Evolutionary conservation across 2,113 vertebrate species (phyloP).

Genomic region (Nibea coibor): DNA sequence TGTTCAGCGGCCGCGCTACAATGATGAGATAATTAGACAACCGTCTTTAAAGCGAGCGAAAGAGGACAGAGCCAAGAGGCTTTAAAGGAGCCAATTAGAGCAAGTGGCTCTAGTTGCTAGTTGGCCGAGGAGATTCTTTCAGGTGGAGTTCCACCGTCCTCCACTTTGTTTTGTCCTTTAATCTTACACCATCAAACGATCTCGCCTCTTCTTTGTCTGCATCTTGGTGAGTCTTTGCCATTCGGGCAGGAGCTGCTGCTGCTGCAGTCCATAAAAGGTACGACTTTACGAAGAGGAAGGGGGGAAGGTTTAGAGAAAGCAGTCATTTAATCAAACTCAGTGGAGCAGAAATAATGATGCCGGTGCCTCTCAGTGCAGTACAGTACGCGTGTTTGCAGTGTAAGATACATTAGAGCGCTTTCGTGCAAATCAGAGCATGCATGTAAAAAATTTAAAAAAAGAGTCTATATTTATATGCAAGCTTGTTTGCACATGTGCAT

Average conservation of each 20-base stretch:
- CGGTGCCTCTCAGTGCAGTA: background rate
- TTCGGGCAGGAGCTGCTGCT: constrained; percentile 29
- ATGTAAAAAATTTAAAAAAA: background rate
- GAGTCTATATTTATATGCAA: background rate
- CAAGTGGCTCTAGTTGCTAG: constrained; percentile 39
- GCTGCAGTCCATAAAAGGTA: constrained; percentile 56
- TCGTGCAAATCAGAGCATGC: background rate
- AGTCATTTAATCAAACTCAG: constrained; percentile 63
- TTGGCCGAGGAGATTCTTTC: constrained; percentile 56
- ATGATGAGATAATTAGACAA: constrained; percentile 62
- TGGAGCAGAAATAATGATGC: constrained; percentile 61
- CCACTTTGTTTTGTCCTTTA: constrained; percentile 64
- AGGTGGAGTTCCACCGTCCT: constrained; percentile 20
- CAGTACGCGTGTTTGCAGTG: background rate
- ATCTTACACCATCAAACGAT: constrained; percentile 76
- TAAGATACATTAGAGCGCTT: background rate
- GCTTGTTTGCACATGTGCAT: background rate
- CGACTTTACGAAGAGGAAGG: constrained; percentile 66
- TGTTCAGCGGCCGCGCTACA: constrained; percentile 56
- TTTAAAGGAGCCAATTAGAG: constrained; percentile 64
- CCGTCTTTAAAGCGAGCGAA: constrained; percentile 52
- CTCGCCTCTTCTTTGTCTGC: constrained; percentile 50
- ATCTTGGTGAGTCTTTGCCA: constrained; percentile 41
- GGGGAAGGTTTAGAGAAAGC: constrained; percentile 34
- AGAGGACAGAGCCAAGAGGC: constrained; percentile 27